A percentile compares a stretch with the other conserved stretches of the same genome.
phyloP scores from a whole-genome alignment of 2,113 vertebrate genomes.

The Ptilonorhynchus violaceus region DNA sequence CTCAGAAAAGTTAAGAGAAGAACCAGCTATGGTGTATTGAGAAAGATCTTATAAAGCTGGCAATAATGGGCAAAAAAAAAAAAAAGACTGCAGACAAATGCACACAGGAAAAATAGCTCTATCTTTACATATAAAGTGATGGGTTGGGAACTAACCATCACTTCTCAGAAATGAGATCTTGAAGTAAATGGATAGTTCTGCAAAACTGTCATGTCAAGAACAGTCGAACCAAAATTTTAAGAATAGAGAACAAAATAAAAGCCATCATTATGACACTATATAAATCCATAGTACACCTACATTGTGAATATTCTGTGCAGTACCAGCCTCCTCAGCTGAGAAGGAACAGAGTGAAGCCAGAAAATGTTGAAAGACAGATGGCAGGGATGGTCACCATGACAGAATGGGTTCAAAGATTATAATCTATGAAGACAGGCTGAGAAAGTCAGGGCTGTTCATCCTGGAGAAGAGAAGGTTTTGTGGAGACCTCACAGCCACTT shows the following conservation, averaged over 20 bases:
- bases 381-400: background rate
- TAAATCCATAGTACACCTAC: background rate
- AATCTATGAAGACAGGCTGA: accelerated
- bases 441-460: background rate
- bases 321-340: background rate
- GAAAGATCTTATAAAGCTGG: background rate
- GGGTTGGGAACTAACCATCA: background rate
- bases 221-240: background rate
- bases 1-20: background rate
- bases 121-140: background rate
- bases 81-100: background rate
- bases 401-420: background rate
- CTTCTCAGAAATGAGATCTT: constrained; percentile 37
- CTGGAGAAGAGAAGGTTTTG: background rate
- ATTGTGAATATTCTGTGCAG: background rate
- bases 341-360: background rate
- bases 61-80: background rate
- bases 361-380: background rate
- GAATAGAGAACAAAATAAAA: constrained; percentile 20
- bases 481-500: background rate
- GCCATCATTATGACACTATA: background rate
- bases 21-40: background rate
- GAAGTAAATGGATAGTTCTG: constrained; percentile 8
- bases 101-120: background rate
- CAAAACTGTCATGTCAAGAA: background rate